Evolutionary conservation across 1,140 invertebrate species (phyloP), one percentile per base, ranked within the genome.

Genomic region (Argopecten irradians): DNA sequence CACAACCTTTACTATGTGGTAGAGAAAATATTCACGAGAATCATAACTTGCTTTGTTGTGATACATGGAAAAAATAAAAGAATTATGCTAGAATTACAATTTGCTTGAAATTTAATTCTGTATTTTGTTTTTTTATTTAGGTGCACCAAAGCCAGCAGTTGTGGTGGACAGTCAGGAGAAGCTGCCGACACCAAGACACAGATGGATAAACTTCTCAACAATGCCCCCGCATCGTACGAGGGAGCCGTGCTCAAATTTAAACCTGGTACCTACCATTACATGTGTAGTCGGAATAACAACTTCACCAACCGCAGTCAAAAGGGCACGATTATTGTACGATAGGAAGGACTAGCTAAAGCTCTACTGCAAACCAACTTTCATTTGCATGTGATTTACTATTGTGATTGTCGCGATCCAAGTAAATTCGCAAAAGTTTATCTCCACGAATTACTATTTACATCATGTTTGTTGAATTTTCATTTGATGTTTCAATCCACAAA

Each of bases 231-330:
- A 8, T 95, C 94, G 2, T 95, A 93, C 71, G 92, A 93, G 71
- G 95, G 94, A n/a, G 93, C 91, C 28, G 88, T 95, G 14, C 92
- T 95, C 1, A 93, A 89, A 86, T 93, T 95, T 83, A 92, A 92
- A 82, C 88, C 89, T 85, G 94, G 95, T n/a, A 93, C 83, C 32
- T 95, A 95, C 88, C 91, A 95, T 88, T 95, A 94, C 91, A 94
- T 95, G 92, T 95, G 93, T 82, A 94, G 94, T 13, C 90, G 95
- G 39, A 95, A 95, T 89, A 94, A 94, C 90, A 94, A 93, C 88
- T 94, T 94, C 88, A 92, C 93, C 11, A 95, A 95, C 87, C 89
- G 95, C 41, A 95, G 94, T 85, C 94, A 95, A 82, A 95, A 95
- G 87, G 94, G 92, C 36, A 92, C 92, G 22, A 90, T 95, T n/a